These are phyloP conservation scores for Archips crataeganus DNA, from an alignment of 2,888 invertebrate genomes.

Conservation along the genomic window DNA sequence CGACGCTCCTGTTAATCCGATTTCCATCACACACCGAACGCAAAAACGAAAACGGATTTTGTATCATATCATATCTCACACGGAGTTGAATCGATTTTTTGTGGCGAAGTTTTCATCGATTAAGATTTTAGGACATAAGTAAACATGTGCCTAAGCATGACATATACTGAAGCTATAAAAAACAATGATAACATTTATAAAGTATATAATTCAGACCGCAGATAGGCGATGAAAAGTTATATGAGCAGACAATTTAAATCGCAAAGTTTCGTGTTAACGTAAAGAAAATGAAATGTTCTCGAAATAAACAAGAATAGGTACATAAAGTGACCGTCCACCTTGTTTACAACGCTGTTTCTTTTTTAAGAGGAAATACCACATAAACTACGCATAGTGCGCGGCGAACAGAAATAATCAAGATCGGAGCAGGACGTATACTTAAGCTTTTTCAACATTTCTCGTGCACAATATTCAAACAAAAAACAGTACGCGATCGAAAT, in stretches of 20 bases:
- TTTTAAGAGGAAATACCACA: slow-evolving; percentile 52
- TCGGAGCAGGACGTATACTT: slow-evolving; percentile 27
- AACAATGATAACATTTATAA: not conserved
- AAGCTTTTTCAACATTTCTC: slow-evolving; percentile 63
- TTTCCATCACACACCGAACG: slow-evolving; percentile 72
- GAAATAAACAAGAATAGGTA: slow-evolving; percentile 22
- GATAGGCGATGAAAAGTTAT: not conserved
- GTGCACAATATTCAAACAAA: slow-evolving; percentile 61
- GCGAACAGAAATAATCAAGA: slow-evolving; percentile 47
- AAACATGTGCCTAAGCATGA: no score
- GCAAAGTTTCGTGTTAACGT: not conserved
- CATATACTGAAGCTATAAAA: no score
- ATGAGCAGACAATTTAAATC: not conserved
- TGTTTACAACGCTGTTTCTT: slow-evolving; percentile 34
- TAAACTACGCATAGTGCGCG: slow-evolving; percentile 52
- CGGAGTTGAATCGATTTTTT: not conserved
- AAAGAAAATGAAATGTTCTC: slow-evolving; percentile 24
- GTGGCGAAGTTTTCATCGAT: not conserved
- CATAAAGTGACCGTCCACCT: slow-evolving; percentile 27
- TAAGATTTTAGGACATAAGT: not conserved
- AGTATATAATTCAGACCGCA: not conserved
- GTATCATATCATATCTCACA: slow-evolving; percentile 47
- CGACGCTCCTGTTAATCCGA: slow-evolving; percentile 78
- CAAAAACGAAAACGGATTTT: slow-evolving; percentile 64
- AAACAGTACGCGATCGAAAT: slow-evolving; percentile 65